Percentiles rank a stretch among this genome's conserved stretches.
These are phyloP conservation scores for Xanthia togata DNA, from an alignment of 2,888 invertebrate species.

Conservation along the genomic window DNA sequence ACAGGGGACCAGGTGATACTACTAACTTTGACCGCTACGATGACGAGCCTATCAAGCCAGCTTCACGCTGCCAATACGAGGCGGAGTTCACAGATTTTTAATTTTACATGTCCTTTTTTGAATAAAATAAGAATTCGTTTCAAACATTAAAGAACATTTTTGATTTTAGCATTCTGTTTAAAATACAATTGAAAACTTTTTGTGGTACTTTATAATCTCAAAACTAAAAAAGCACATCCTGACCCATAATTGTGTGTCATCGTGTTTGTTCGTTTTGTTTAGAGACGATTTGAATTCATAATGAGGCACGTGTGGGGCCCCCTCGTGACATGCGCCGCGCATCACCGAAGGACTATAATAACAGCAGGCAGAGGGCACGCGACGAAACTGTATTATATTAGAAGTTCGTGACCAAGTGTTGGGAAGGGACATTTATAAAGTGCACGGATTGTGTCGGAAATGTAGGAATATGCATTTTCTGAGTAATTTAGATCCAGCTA, in stretches of 20 bases:
- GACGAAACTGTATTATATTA: slow-evolving; percentile 78
- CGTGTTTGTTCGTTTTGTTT: slow-evolving; percentile 76
- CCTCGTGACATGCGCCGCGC: slow-evolving; percentile 82
- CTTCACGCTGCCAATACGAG: slow-evolving; percentile 81
- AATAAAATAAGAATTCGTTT: slow-evolving; percentile 42
- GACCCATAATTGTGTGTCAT: slow-evolving; percentile 54
- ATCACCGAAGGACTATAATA: slow-evolving; percentile 69
- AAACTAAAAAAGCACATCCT: slow-evolving; percentile 51
- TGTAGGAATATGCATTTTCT: not conserved
- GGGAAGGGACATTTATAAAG: slow-evolving; percentile 31
- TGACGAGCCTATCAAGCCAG: slow-evolving; percentile 78
- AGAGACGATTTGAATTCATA: slow-evolving; percentile 76
- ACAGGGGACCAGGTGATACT: slow-evolving; percentile 91
- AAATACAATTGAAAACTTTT: not conserved
- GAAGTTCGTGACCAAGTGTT: slow-evolving; percentile 69
- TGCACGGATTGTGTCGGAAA: slow-evolving; percentile 9
- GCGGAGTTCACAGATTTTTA: slow-evolving; percentile 85
- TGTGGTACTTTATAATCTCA: slow-evolving; percentile 13
- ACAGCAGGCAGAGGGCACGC: slow-evolving; percentile 77
- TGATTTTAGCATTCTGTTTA: not conserved
- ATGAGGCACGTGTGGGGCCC: slow-evolving; percentile 85
- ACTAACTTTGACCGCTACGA: slow-evolving; percentile 94
- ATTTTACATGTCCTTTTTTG: slow-evolving; percentile 26
- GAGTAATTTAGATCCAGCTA: not conserved
- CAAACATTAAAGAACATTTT: not conserved